Evolutionary conservation across 2,797 vertebrate species (phyloP).

Genomic region (Esox masquinongy): DNA sequence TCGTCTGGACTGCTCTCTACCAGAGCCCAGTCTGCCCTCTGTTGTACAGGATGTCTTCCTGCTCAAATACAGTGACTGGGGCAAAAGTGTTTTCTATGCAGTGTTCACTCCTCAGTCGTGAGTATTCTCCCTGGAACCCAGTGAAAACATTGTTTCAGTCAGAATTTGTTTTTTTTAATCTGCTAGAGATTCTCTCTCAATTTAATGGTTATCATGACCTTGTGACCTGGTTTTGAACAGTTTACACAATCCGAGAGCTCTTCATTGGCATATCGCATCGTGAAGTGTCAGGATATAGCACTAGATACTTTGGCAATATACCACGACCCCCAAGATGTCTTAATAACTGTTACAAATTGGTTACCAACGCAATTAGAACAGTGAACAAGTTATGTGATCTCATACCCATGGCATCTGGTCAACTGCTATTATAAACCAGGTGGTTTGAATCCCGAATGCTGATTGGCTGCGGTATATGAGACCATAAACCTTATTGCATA

Average conservation of each 20-base stretch:
- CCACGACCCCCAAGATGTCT: too few relatives aligned
- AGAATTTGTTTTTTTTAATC: background rate
- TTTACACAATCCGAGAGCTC: too few relatives aligned
- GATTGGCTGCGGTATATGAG: too few relatives aligned
- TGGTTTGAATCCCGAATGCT: too few relatives aligned
- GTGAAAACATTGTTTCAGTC: background rate
- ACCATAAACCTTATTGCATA: background rate
- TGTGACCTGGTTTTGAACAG: background rate
- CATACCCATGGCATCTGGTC: too few relatives aligned
- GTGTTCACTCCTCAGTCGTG: slow-evolving; percentile 79
- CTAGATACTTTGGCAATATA: too few relatives aligned
- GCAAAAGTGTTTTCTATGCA: slow-evolving; percentile 76
- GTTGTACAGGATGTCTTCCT: slow-evolving; percentile 82
- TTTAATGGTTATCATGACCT: background rate
- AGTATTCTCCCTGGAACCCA: slow-evolving; percentile 38
- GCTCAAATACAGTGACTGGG: slow-evolving; percentile 71
- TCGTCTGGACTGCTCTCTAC: slow-evolving; percentile 75
- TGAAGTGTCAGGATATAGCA: too few relatives aligned
- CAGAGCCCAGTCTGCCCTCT: slow-evolving; percentile 74
- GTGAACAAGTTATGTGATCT: too few relatives aligned
- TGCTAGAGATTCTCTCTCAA: background rate
- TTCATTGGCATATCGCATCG: too few relatives aligned
- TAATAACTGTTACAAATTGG: too few relatives aligned
- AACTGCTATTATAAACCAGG: too few relatives aligned
- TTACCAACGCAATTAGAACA: too few relatives aligned